These are phyloP conservation scores for Tupaia chinensis DNA, from an alignment of 2,113 vertebrate species.

Conservation along the genomic window DNA sequence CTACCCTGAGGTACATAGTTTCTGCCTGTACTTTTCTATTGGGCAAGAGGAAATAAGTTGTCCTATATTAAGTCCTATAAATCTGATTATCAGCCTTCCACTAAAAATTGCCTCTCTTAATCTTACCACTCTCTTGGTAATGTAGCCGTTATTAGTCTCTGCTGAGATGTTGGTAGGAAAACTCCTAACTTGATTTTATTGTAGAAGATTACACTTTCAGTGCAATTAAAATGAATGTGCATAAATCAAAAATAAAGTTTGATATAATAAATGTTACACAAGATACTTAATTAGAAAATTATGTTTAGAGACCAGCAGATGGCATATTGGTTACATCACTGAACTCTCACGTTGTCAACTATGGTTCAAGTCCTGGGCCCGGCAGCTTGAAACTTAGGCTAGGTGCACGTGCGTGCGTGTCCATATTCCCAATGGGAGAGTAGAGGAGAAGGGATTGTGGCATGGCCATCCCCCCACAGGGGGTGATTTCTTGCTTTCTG, in stretches of 20 bases:
- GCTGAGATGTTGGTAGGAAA: background rate
- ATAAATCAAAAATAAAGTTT: constrained; percentile 9
- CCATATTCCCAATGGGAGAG: too few species aligned
- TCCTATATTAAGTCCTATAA: background rate
- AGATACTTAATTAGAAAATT: background rate
- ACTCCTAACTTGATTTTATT: constrained; percentile 15
- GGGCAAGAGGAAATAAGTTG: background rate
- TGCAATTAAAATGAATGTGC: background rate
- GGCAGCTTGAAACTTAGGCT: too few species aligned
- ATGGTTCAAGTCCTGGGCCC: too few species aligned
- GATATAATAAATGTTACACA: background rate
- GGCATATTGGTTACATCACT: too few species aligned
- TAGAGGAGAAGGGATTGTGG: too few species aligned
- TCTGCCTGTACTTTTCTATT: background rate
- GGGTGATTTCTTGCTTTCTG: too few species aligned
- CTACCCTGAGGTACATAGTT: background rate
- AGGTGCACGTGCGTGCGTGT: too few species aligned
- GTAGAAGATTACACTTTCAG: constrained; percentile 37
- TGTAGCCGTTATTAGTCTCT: background rate
- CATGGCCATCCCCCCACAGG: too few species aligned
- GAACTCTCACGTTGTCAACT: too few species aligned
- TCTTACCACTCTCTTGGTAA: background rate
- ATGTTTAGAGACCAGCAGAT: too few species aligned
- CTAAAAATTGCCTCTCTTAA: constrained; percentile 2
- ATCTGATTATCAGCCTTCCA: background rate